Conservation (phyloP, 2,113 vertebrate species). For the Oreotrochilus melanogaster region DNA sequence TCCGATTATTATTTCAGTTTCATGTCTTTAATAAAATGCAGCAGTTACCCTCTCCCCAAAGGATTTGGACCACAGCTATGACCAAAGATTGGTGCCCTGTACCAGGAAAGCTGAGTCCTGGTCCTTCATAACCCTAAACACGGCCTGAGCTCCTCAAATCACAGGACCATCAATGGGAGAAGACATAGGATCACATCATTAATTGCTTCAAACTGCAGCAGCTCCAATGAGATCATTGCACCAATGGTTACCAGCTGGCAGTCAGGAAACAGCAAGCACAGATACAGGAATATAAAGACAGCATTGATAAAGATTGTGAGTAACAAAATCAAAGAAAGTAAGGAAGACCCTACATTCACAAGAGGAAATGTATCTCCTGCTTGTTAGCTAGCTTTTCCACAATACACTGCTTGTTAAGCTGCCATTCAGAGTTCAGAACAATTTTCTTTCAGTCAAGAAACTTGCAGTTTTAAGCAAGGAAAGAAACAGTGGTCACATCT, state of each 20-base stretch:
- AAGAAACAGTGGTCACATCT: neutral
- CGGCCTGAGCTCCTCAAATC: neutral
- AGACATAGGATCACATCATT: neutral
- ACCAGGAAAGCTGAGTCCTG: neutral
- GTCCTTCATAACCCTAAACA: neutral
- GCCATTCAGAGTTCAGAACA: neutral
- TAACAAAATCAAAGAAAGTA: neutral
- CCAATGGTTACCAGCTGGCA: neutral
- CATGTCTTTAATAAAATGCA: constrained; percentile 62
- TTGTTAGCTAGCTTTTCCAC: neutral
- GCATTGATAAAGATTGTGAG: neutral
- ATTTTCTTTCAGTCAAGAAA: neutral
- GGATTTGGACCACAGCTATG: neutral
- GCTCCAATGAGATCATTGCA: neutral
- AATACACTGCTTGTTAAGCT: neutral
- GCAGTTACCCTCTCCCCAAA: constrained; percentile 34
- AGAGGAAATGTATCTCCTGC: neutral
- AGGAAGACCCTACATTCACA: neutral
- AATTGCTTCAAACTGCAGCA: neutral
- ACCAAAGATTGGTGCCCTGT: neutral
- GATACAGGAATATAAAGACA: neutral
- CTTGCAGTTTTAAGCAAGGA: neutral
- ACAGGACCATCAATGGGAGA: neutral
- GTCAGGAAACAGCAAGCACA: neutral
- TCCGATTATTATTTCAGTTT: constrained; percentile 65